Base-by-base conservation (phyloP, 2,113 vertebrate species). In the Canis aureus region DNA sequence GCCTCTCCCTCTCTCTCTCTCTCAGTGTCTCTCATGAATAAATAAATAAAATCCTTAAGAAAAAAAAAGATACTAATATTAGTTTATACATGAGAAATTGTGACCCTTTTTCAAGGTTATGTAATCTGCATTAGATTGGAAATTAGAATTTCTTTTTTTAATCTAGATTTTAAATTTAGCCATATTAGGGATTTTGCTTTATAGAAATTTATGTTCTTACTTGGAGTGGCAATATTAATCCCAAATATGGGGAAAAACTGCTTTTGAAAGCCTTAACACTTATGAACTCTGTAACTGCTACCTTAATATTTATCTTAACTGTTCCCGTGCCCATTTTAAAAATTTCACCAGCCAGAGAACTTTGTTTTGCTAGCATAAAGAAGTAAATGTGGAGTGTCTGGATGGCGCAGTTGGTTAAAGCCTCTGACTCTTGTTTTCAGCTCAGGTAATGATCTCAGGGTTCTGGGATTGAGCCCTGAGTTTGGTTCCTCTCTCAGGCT, bases 291-390 rank as follows among this genome's bases (percentile, higher is more conserved):
- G 0, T 80, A 97, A 82, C 43, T 79, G 85, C 92, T 57, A 59
- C 19, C 43, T 95, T 57, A 93, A 43, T 81, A 92, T 87, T 95
- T 62, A 1, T 93, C 74, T 97, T 93, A 82, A 78, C 1, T 91
- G 73, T 89, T 95, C 76, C 79, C 79, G 57, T 73, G 27, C 97
- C 96, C 94, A 94, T 97, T 98, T 98, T 97, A 83, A 87, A 96
- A 89, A 71, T 13, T 38, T 93, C 95, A 90, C 97, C 91, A 94
- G 84, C 86, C 84, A 94, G 59, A 71, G 71, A 74, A 71, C 89
- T 98, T 97, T 97, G 93, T 95, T 95, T 94, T 84, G 85, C 71
- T 97, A 89, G 89, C 76, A 90, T 78, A 94, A 4, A 64, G 91
- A 53, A 32, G 38, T 73, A 82, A 87, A 38, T 82, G n/a, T 71